Evolutionary conservation across 2,113 vertebrate genomes (phyloP), one percentile per base, ranked within the genome.

Genomic region (Gobio gobio): DNA sequence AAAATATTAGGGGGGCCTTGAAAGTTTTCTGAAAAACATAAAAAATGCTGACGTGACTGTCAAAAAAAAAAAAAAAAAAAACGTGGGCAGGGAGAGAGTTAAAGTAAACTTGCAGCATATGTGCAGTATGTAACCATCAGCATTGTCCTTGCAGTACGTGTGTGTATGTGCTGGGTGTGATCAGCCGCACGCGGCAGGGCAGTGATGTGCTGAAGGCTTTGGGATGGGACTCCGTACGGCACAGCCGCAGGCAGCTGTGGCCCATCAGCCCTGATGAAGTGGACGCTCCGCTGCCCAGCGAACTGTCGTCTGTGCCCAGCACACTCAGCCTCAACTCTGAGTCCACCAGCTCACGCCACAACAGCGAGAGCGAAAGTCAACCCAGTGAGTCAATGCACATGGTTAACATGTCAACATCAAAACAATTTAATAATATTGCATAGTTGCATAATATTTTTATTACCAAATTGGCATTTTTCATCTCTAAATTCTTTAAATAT

Each of bases 291-390:
- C 95, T 95, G 36, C 95, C 94, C 91, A 95, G 92, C 84, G 96
- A 96, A 84, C 94, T 97, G 51, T 95, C 95, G 4, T 96, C 96
- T 54, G 90, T 96, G 72, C 96, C 96, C 54, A 96, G 95, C 83
- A 96, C 95, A 4, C 94, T 96, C 22, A 96, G 96, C 87, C 93
- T 97, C 85, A 96, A 95, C 87, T 97, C 96, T 0, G 96, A 96
- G 88, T 96, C 95, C 47, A 96, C 95, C 51, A 94, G 95, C 92
- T 96, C 96, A 54, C 93, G 95, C 58, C 95, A 96, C 89, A 96
- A 97, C 89, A 96, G 96, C 84, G 96, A 96, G 91, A 96, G 96
- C 0, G 96, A 97, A 89, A 96, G 95, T 59, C 96, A 95, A 6
- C 95, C 95, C 20, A 96, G 96, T 97, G 90, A 96, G 96, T 91